A percentile compares a stretch with the other conserved stretches of the same genome.
These are phyloP conservation scores for Leucophenga varia DNA, from an alignment of 1,140 invertebrate species.

Conservation along the genomic window DNA sequence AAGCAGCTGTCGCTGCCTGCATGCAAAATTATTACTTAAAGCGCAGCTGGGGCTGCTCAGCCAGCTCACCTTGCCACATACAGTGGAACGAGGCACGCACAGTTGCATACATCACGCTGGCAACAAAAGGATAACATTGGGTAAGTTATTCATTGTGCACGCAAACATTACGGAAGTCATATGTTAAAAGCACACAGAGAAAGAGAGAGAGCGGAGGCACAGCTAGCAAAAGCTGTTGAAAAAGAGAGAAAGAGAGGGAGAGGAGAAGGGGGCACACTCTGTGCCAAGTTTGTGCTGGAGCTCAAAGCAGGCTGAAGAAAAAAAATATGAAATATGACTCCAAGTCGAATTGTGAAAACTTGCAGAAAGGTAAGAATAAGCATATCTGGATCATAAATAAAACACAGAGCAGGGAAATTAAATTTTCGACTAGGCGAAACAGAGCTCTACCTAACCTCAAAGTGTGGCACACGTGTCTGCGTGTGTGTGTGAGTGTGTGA, in stretches of 20 bases:
- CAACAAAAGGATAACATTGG: conserved; percentile 50
- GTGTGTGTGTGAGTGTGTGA: conserved; percentile 39
- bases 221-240: conserved; percentile 29
- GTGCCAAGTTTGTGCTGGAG: conserved; percentile 29
- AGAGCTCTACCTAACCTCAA: neutral
- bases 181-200: conserved; percentile 36
- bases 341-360: conserved; percentile 53
- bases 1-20: conserved; percentile 41
- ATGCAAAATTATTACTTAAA: conserved; percentile 51
- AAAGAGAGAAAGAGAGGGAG: neutral
- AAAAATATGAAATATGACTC: conserved; percentile 51
- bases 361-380: conserved; percentile 51
- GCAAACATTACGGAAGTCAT: conserved; percentile 54
- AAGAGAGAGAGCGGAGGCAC: conserved; percentile 10
- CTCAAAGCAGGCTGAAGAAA: conserved; percentile 17
- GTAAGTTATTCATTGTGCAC: conserved; percentile 53
- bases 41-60: conserved; percentile 41
- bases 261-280: neutral
- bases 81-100: too few relatives aligned
- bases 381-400: conserved; percentile 53
- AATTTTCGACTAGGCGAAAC: conserved; percentile 43
- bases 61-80: too few relatives aligned
- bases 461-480: conserved; percentile 7
- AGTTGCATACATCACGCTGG: conserved; percentile 33
- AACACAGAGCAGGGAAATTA: conserved; percentile 47